These are phyloP conservation scores for Hipposideros larvatus DNA, from an alignment of 2,797 vertebrate genomes.

Conservation along the genomic window DNA sequence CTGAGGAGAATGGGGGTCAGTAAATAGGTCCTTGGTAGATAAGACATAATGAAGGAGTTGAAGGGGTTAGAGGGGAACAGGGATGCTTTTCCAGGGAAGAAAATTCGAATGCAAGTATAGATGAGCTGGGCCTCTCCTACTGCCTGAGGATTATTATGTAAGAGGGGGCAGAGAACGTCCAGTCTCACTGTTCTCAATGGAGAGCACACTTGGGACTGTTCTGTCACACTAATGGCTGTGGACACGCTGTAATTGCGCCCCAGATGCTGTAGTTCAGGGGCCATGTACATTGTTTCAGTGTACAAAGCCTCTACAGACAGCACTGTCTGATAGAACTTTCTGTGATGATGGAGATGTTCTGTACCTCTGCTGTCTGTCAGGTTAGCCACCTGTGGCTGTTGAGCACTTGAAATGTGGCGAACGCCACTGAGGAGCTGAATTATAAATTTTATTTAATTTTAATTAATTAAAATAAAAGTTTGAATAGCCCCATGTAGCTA, in stretches of 20 bases:
- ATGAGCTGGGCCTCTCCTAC: not conserved
- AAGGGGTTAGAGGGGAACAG: not conserved
- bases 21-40: not conserved
- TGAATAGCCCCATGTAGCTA: not conserved
- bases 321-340: not conserved
- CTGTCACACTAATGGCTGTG: not conserved
- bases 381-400: not conserved
- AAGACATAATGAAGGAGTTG: not conserved
- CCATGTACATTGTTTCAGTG: rapidly evolving
- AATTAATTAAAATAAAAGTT: not conserved
- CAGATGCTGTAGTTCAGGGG: not conserved
- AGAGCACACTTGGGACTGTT: not conserved
- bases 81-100: not conserved
- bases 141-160: not conserved
- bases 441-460: constrained; percentile 18
- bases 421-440: not conserved
- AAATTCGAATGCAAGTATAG: no score
- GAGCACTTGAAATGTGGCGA: not conserved
- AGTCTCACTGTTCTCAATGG: not conserved
- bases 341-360: not conserved
- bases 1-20: not conserved
- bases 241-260: rapidly evolving
- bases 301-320: not conserved
- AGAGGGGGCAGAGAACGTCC: not conserved
- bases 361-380: not conserved